phyloP scores from a whole-genome alignment of 1,140 invertebrate species.

The Frieseomelitta varia region DNA sequence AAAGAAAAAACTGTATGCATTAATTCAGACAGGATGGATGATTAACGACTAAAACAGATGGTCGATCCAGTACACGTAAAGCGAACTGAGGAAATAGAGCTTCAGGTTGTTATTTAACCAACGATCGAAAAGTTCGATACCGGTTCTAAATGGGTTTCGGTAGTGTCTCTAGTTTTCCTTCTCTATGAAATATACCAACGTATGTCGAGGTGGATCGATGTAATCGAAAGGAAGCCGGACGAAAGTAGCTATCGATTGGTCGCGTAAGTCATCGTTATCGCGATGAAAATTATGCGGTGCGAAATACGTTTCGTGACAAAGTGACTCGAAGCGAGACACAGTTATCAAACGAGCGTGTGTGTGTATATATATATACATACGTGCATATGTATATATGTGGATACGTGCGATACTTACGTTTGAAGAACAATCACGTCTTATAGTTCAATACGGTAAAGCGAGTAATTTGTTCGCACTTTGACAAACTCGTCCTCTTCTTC shows the following conservation, averaged over 20 bases:
- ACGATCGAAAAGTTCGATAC: background rate
- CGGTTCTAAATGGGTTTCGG: background rate
- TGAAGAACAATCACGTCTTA: background rate
- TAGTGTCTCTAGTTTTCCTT: background rate
- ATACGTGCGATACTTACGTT: background rate
- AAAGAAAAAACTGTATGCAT: background rate
- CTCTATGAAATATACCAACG: background rate
- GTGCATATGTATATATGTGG: too few relatives aligned
- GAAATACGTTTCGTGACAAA: constrained; percentile 32
- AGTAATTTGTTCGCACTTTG: background rate
- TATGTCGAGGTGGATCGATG: background rate
- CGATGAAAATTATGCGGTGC: constrained; percentile 33
- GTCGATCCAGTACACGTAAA: background rate
- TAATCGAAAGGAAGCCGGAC: background rate
- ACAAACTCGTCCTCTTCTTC: background rate
- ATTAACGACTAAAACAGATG: background rate
- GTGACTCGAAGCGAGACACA: background rate
- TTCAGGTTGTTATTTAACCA: background rate
- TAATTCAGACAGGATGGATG: background rate
- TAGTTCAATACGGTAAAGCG: background rate
- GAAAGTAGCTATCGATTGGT: background rate
- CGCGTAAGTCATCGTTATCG: constrained; percentile 42
- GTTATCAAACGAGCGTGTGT: background rate
- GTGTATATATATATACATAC: too few relatives aligned
- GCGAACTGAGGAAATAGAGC: too few relatives aligned